Percentiles rank a stretch among this genome's conserved stretches.
phyloP scores from a whole-genome alignment of 2,797 vertebrate species.

The Myotis daubentonii region DNA sequence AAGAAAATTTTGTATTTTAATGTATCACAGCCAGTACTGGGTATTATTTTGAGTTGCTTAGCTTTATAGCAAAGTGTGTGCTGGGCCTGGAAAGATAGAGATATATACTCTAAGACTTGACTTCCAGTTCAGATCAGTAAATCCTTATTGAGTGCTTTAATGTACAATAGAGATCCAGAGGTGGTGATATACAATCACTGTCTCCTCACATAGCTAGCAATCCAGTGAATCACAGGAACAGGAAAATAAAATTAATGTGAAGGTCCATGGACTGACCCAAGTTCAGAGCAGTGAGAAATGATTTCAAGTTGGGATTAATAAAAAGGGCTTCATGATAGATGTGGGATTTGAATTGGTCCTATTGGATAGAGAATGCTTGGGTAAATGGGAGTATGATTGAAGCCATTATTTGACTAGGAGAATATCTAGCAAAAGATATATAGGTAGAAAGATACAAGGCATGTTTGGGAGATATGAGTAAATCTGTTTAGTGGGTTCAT shows the following conservation, averaged over 20 bases:
- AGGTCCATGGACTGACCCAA: neutral
- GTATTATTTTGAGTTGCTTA: neutral
- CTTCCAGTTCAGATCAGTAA: conserved; percentile 36
- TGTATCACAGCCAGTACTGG: neutral
- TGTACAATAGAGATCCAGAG: neutral
- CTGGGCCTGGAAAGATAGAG: neutral
- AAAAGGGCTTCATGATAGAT: neutral
- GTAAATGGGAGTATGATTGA: neutral
- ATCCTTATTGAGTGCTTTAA: neutral
- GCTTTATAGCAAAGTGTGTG: neutral
- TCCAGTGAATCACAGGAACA: neutral
- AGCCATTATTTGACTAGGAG: neutral
- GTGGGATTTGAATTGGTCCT: neutral
- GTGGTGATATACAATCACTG: neutral
- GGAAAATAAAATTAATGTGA: conserved; percentile 40
- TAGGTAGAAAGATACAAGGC: neutral
- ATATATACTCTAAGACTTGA: neutral
- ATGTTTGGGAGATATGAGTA: neutral
- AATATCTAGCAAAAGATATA: neutral
- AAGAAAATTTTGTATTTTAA: conserved; percentile 31
- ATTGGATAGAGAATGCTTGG: neutral
- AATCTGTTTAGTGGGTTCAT: neutral
- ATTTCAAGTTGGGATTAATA: neutral
- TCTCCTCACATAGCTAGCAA: conserved; percentile 12
- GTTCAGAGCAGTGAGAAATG: conserved; percentile 14